Percentiles rank a stretch among this genome's conserved stretches.
Evolutionary conservation across 1,140 invertebrate species (phyloP).

Genomic region (Probaryconus sp.): DNA sequence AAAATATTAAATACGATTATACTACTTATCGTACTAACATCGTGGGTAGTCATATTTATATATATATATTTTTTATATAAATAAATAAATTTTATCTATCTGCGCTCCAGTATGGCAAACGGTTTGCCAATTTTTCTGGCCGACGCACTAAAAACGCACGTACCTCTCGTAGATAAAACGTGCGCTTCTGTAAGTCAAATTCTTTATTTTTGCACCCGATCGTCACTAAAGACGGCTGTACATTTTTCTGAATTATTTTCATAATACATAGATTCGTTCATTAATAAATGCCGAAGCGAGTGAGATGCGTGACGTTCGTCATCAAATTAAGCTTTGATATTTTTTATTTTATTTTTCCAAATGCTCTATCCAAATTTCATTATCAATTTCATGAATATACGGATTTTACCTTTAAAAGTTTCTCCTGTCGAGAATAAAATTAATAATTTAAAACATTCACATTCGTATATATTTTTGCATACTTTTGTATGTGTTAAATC

Average conservation of each 20-base stretch:
- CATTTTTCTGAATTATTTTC: constrained; percentile 12
- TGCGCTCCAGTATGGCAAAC: constrained; percentile 10
- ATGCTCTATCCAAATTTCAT: constrained; percentile 4
- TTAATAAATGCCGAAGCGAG: constrained; percentile 36
- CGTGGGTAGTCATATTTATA: constrained; percentile 60
- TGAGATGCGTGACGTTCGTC: constrained; percentile 24
- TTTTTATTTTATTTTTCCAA: not conserved
- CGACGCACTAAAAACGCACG: constrained; percentile 37
- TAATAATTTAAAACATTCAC: too few relatives aligned
- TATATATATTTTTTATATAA: constrained; percentile 54
- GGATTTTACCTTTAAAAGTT: too few relatives aligned
- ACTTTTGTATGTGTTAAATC: too few relatives aligned
- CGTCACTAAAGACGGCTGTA: constrained; percentile 16
- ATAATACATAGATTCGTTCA: constrained; percentile 23
- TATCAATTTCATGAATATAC: too few relatives aligned
- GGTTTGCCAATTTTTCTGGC: not conserved
- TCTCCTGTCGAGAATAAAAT: too few relatives aligned
- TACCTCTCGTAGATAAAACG: constrained; percentile 28
- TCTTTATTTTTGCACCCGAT: constrained; percentile 54
- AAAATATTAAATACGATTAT: constrained; percentile 68
- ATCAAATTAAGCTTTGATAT: constrained; percentile 8
- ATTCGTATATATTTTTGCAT: too few relatives aligned
- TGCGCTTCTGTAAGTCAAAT: constrained; percentile 22
- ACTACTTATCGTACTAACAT: constrained; percentile 63
- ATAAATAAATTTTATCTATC: constrained; percentile 69